These are phyloP conservation scores for Cheilosia grossa DNA, from an alignment of 2,888 invertebrate species.

Conservation along the genomic window DNA sequence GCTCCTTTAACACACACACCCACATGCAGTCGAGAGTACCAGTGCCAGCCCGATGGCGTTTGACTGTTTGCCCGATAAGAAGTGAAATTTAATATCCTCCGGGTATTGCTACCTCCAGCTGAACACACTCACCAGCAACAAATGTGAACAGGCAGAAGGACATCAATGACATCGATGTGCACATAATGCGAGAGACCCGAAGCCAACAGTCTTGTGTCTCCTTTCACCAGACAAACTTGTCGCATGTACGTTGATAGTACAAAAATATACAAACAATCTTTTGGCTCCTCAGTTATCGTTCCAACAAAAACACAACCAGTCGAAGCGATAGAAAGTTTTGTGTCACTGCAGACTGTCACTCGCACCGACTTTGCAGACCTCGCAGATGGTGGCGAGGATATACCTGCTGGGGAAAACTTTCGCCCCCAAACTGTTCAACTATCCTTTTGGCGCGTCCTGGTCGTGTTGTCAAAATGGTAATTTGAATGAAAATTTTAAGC, in stretches of 20 bases:
- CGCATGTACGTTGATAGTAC: conserved; percentile 35
- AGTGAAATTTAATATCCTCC: conserved; percentile 67
- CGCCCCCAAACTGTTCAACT: conserved; percentile 27
- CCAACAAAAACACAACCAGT: conserved; percentile 4
- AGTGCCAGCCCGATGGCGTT: conserved; percentile 33
- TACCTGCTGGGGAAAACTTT: conserved; percentile 42
- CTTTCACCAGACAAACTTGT: conserved; percentile 47
- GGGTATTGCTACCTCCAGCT: conserved; percentile 51
- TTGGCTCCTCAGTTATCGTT: conserved; percentile 40
- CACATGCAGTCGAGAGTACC: conserved; percentile 2
- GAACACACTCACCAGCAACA: conserved; percentile 44
- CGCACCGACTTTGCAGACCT: conserved; percentile 52
- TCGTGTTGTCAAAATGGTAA: conserved; percentile 58
- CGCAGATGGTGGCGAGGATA: conserved; percentile 60
- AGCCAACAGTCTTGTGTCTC: conserved; percentile 39
- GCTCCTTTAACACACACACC: conserved; percentile 17
- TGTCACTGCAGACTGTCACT: conserved; percentile 13
- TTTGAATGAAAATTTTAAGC: conserved; percentile 69
- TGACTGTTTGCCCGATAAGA: conserved; percentile 69
- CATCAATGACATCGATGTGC: conserved; percentile 69
- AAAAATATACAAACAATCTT: conserved; percentile 44
- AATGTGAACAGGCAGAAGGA: conserved; percentile 53
- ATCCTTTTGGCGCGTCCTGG: neutral
- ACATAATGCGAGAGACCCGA: conserved; percentile 50
- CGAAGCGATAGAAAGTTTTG: conserved; percentile 38